Base-by-base conservation (phyloP, 2,113 vertebrate genomes). In the Rhineura floridana region DNA sequence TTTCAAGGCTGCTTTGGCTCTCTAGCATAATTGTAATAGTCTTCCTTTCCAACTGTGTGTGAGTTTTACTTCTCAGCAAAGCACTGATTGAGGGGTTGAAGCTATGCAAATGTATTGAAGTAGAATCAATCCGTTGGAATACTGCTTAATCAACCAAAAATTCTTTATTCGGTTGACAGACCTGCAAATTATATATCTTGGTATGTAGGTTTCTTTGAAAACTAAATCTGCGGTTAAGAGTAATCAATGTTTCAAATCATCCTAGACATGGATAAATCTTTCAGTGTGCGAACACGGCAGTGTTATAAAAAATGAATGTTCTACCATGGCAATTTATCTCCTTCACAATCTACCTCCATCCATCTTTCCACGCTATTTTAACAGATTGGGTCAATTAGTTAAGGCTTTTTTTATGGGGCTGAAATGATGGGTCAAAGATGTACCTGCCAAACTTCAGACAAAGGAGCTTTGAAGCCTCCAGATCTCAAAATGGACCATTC, bases 191-290 rank as follows among this genome's bases (percentile, higher is more conserved):
- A 65, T 23, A 9, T 52, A 67, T 30, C 33, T 78, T 50, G 73
- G 19, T 63, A 65, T 50, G 19, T 44, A 48, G 44, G 8, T 80
- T 52, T 46, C 44, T 67, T 50, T 65, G 21, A 17, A 63, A 72
- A 70, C 69, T 70, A 80, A 80, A 46, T 87, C n/a, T 70, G 30
- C 30, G 48, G 62, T 67, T 86, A 36, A 65, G 63, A 72, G 46
- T 81, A 81, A 87, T 87, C 23, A 63, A 70, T 87, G 23, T 28
- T 77, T 42, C 65, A 87, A 72, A 87, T 87, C 65, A 87, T 69
- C 48, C 77, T 81, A 81, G 28, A 36, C 15, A 21, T 30, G 48
- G 25, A 87, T 87, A 81, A 72, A 72, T 70, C 63, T 81, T 80
- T 80, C 48, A 70, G 36, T 59, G 65, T 70, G 4, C 23, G 10